These are phyloP conservation scores for Drosophila paracracens DNA, from an alignment of 2,888 invertebrate genomes.

Conservation along the genomic window DNA sequence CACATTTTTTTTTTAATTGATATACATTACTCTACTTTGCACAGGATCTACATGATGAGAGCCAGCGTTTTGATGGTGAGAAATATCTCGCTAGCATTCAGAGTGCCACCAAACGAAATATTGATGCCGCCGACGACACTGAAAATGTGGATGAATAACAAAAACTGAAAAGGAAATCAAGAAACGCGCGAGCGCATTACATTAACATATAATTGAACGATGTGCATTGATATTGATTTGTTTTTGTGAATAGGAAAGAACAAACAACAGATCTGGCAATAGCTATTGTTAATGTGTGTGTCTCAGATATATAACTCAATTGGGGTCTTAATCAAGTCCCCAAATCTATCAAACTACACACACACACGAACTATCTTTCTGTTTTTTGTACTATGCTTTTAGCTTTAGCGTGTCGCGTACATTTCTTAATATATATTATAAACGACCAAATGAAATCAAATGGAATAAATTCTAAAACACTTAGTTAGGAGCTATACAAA, in stretches of 20 bases:
- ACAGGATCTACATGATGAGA: conserved; percentile 84
- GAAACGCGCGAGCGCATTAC: conserved; percentile 24
- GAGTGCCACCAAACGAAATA: conserved; percentile 83
- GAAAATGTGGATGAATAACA: conserved; percentile 77
- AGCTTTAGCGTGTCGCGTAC: conserved; percentile 49
- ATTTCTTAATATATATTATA: conserved; percentile 47
- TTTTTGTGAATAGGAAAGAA: conserved; percentile 9
- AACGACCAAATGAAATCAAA: conserved; percentile 64
- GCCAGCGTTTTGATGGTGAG: conserved; percentile 84
- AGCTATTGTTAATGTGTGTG: conserved; percentile 44
- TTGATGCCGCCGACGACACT: conserved; percentile 81
- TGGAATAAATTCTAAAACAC: conserved; percentile 46
- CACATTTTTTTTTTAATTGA: background rate
- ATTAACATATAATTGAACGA: conserved; percentile 23
- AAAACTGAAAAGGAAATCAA: conserved; percentile 18
- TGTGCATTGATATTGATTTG: conserved; percentile 8
- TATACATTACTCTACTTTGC: conserved; percentile 10
- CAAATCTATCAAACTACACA: conserved; percentile 7
- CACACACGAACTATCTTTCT: conserved; percentile 40
- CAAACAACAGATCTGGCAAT: conserved; percentile 42
- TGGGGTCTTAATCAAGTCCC: background rate
- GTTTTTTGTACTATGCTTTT: conserved; percentile 57
- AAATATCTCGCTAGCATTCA: conserved; percentile 84
- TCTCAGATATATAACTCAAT: conserved; percentile 11
- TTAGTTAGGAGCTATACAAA: conserved; percentile 36